Evolutionary conservation across 2,113 vertebrate genomes (phyloP), one percentile per base, ranked within the genome.

Genomic region (Clarias magur): DNA sequence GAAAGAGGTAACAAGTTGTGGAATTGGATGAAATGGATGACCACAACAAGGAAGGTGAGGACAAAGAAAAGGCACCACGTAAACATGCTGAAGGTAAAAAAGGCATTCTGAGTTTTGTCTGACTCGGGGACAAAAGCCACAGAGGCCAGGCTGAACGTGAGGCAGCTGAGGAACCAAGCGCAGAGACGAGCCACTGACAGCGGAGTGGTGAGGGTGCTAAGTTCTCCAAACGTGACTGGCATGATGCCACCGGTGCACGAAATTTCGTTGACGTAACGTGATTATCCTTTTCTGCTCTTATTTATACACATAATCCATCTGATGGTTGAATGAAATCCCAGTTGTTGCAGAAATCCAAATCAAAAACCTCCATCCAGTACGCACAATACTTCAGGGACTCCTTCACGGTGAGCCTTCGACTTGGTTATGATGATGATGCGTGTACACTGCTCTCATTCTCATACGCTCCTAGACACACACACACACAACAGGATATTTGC

Each of bases 61-160:
- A 72, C 85, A 89, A 96, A 96, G 91, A 95, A 95, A 88, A 94
- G 91, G 89, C 95, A 94, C 95, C 95, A 96, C 89, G 88, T 92
- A 59, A 93, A 93, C 94, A 95, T 95, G 91, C 94, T 94, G 91
- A 91, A 93, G 85, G 91, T 23, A 53, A 67, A 92, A 93, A 16
- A 4, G 0, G 8, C 60, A 5, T 11, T 12, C 2, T 1, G 0
- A n/a, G 1, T 3, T 0, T 0, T 8, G 10, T 8, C 48, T 2
- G 1, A 7, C 12, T 1, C 42, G 17, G 15, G 2, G 59, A 3
- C 0, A 87, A 53, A 0, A 1, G 72, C 80, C 62, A 85, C 59
- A 0, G 90, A 91, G 23, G 91, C 93, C 27, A 96, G 92, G 85
- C 95, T 95, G 92, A 96, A 93, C 34, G 94, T 92, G 16, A 89